These are phyloP conservation scores for Anomalospiza imberbis DNA, from an alignment of 2,797 vertebrate genomes.

Conservation along the genomic window DNA sequence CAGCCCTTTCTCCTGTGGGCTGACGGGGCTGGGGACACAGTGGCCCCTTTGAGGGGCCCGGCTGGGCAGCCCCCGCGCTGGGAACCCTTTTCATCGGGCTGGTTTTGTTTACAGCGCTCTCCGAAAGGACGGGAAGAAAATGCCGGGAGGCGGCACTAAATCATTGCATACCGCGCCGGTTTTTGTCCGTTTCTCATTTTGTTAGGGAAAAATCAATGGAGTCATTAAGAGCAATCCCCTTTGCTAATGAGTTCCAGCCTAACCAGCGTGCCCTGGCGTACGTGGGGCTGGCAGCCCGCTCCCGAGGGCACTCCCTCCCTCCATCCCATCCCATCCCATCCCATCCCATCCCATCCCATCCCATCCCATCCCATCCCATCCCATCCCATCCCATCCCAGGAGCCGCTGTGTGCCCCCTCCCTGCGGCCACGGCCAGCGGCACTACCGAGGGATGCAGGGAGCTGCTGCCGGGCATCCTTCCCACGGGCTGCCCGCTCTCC, in stretches of 20 bases:
- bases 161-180: neutral
- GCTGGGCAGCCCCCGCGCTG: neutral
- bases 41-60: neutral
- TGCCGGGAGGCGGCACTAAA: conserved; percentile 10
- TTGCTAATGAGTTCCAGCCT: conserved; percentile 56
- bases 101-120: neutral
- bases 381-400: neutral
- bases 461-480: neutral
- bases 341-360: too few relatives aligned
- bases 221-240: conserved; percentile 43
- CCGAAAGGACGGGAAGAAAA: conserved; percentile 20
- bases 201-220: conserved; percentile 48
- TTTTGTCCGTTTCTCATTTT: neutral
- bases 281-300: neutral
- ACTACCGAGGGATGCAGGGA: neutral
- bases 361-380: too few relatives aligned
- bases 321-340: neutral
- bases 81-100: neutral
- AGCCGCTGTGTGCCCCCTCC: neutral
- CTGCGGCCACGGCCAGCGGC: fast-evolving
- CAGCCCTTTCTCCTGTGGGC: neutral
- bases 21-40: neutral
- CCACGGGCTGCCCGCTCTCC: neutral
- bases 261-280: neutral
- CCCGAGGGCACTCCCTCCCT: neutral